Conservation (phyloP, 2,888 invertebrate species). For the Sphinx pinastri region DNA sequence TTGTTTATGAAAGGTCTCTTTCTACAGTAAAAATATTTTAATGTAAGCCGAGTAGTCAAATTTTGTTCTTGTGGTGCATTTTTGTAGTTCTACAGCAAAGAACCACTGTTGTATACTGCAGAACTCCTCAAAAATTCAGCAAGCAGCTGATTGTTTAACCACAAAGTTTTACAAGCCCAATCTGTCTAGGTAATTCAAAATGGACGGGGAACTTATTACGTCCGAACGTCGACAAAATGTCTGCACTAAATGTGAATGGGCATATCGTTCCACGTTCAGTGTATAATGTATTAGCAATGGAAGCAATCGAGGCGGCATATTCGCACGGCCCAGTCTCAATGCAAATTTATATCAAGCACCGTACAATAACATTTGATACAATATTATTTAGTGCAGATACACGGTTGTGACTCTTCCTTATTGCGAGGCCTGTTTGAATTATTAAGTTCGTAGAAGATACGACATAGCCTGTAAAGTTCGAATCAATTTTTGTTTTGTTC, state of each 20-base stretch:
- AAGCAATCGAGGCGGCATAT: constrained; percentile 31
- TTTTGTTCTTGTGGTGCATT: too few relatives aligned
- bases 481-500: too few relatives aligned
- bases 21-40: too few relatives aligned
- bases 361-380: constrained; percentile 27
- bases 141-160: too few relatives aligned
- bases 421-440: constrained; percentile 27
- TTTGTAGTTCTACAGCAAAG: too few relatives aligned
- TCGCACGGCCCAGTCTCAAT: constrained; percentile 32
- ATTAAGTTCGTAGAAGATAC: constrained; percentile 21
- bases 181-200: too few relatives aligned
- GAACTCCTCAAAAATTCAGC: too few relatives aligned
- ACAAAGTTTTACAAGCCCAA: too few relatives aligned
- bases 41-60: too few relatives aligned
- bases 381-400: constrained; percentile 23
- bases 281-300: constrained; percentile 26
- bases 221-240: neutral
- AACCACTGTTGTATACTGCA: too few relatives aligned
- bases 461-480: neutral
- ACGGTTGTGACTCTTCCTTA: constrained; percentile 29
- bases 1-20: too few relatives aligned
- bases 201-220: too few relatives aligned
- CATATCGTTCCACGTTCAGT: constrained; percentile 7
- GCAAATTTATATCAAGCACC: constrained; percentile 27
- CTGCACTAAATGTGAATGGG: neutral